Evolutionary conservation across 2,797 vertebrate species (phyloP), one percentile per base, ranked within the genome.

Genomic region (Pampus argenteus): DNA sequence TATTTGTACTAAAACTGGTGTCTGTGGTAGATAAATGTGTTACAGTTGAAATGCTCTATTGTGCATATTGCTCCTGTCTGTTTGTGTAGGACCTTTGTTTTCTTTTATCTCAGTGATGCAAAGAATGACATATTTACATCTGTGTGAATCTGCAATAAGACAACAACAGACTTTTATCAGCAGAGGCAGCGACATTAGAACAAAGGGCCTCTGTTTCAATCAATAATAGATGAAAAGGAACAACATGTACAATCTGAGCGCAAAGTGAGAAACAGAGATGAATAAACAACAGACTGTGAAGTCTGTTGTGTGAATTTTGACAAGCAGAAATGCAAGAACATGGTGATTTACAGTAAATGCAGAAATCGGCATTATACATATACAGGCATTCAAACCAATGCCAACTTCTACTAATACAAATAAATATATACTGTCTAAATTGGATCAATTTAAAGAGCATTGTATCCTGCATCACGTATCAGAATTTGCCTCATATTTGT

Each of bases 141-240:
- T 49, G 66, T 10, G n/a, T 40, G 22, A 69, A 76, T 85, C 60
- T 71, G 49, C 29, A 25, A 48, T 18, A 54, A 74, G 47, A 42
- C 49, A 20, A 42, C 49, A 20, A n/a, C 22, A 34, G 55, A 60
- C 70, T 76, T 78, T 76, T 42, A 65, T 76, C 36, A 36, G 66
- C 58, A 2, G 45, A 73, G 65, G 71, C 78, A 74, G 60, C 59
- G 15, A 8, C 58, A n/a, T n/a, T n/a, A 79, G 56, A 84, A 62
- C 75, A 62, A 23, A 72, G 26, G 26, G 59, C 58, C 62, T 83
- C 51, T 73, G 76, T 47, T 63, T 48, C 29, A 62, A 82, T 85
- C 74, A 88, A 89, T 86, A 80, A 82, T 83, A 38, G 72, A 91
- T 83, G 52, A 85, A 90, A 81, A 68, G 64, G 76, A 65, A 79